Evolutionary conservation across 2,888 invertebrate genomes (phyloP).

Genomic region (Gastrophysa polygoni): DNA sequence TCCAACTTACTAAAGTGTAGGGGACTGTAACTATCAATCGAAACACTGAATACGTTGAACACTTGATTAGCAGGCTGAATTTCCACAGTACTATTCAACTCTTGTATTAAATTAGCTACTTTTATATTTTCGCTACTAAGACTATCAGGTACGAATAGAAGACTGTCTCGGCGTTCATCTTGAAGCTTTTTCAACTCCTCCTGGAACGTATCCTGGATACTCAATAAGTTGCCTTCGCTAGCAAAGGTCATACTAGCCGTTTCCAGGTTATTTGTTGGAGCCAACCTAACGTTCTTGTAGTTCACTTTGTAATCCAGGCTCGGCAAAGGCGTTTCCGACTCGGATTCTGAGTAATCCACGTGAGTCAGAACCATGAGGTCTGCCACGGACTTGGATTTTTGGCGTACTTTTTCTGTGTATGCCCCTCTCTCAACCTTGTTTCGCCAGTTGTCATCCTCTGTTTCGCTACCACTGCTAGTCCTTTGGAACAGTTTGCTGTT

Average conservation of each 20-base stretch:
- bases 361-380: slow-evolving; percentile 72
- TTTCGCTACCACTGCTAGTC: slow-evolving; percentile 64
- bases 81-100: slow-evolving; percentile 51
- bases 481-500: slow-evolving; percentile 31
- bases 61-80: slow-evolving; percentile 54
- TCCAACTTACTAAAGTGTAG: slow-evolving; percentile 41
- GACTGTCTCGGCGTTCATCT: slow-evolving; percentile 56
- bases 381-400: slow-evolving; percentile 70
- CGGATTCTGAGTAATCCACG: slow-evolving; percentile 68
- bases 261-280: slow-evolving; percentile 51
- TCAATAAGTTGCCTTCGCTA: slow-evolving; percentile 64
- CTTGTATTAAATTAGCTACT: slow-evolving; percentile 46
- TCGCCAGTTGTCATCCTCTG: slow-evolving; percentile 69
- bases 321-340: slow-evolving; percentile 60
- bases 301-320: slow-evolving; percentile 53
- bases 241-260: slow-evolving; percentile 57
- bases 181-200: slow-evolving; percentile 62
- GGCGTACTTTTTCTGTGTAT: slow-evolving; percentile 67
- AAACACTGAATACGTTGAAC: slow-evolving; percentile 56
- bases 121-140: slow-evolving; percentile 21
- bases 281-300: slow-evolving; percentile 56
- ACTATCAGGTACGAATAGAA: slow-evolving; percentile 58
- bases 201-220: slow-evolving; percentile 62
- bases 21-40: slow-evolving; percentile 50
- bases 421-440: slow-evolving; percentile 65